Evolutionary conservation across 37 sponge, comb jelly and placozoan genomes (phyloP), one percentile per base, ranked within the genome.

Genomic region (Haliclona indistincta): DNA sequence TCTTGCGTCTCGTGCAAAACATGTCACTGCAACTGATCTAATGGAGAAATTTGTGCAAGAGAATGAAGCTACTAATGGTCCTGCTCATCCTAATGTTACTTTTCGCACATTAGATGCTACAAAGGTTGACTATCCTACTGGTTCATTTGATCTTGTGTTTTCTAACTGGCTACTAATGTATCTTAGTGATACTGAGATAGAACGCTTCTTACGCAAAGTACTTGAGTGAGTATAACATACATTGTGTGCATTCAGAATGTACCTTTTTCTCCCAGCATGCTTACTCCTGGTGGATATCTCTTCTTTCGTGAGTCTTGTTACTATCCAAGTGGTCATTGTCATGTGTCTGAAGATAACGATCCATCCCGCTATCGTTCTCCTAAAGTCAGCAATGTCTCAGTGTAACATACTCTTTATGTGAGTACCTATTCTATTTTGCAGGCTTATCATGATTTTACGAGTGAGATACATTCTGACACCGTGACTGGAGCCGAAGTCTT

Each of bases 141-240:
- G 20, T 22, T 63, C 55, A 33, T 81, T 72, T 68, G 81, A 87
- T 70, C 25, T 87, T 34, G 64, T 87, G 4, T 87, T 87, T n/a
- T 81, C 88, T 20, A 73, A 77, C 42, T 87, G 88, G 88, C 69
- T 87, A 13, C 64, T 87, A 17, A 87, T 87, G 81, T 87, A 87
- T 51, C 68, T 87, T 11, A 68, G 56, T 37, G 88, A 87, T 75
- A 64, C 10, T 49, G 88, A 87, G 34, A 70, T 80, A 20, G 43
- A 55, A 19, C 13, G 58, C 10, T 58, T 80, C 25, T 40, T 63
- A 23, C 36, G 30, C 4, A 79, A 76, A 42, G 67, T 68, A 32
- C 58, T 83, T 15, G 52, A 54, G 84, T 83, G 38, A 56, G 70
- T 34, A 22, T 40, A 30, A 69, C 2, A 34, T 64, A 35, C 1